phyloP scores from a whole-genome alignment of 2,888 invertebrate genomes.

The Ophraella communa region DNA sequence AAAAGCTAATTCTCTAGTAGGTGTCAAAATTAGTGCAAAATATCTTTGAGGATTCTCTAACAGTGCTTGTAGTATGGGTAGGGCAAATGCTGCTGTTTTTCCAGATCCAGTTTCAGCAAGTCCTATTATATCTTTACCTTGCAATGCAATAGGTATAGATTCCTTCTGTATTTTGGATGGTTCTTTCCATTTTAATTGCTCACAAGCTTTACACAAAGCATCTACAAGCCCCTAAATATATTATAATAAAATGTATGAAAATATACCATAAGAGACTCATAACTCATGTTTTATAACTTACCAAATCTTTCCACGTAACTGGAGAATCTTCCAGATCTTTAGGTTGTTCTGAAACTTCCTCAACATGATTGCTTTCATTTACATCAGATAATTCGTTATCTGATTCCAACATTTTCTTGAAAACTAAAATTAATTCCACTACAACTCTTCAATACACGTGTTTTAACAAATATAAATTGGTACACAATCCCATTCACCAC shows the following conservation, averaged over 20 bases:
- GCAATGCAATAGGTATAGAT: conserved; percentile 88
- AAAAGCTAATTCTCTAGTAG: conserved; percentile 96
- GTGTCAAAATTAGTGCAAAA: conserved; percentile 92
- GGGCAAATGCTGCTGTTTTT: conserved; percentile 96
- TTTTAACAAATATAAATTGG: too few species aligned
- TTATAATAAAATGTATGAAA: conserved; percentile 15
- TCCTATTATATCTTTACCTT: conserved; percentile 75
- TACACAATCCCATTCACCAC: too few species aligned
- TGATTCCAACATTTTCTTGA: neutral
- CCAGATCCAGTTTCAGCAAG: conserved; percentile 89
- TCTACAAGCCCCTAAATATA: conserved; percentile 83
- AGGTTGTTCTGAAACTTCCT: neutral
- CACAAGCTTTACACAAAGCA: conserved; percentile 88
- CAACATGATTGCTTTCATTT: neutral
- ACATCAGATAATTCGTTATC: neutral
- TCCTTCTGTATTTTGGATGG: conserved; percentile 96
- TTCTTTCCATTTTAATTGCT: conserved; percentile 89
- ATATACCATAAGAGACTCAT: conserved; percentile 18
- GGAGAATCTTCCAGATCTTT: conserved; percentile 40
- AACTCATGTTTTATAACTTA: conserved; percentile 55
- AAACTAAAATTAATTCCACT: neutral
- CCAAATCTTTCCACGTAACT: conserved; percentile 68
- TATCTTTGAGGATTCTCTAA: conserved; percentile 92
- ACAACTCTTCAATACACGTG: too few species aligned
- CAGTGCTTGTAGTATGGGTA: conserved; percentile 92